Percentiles rank a stretch among this genome's conserved stretches.
phyloP scores from a whole-genome alignment of 2,113 vertebrate genomes.

The Toxostoma redivivum region DNA sequence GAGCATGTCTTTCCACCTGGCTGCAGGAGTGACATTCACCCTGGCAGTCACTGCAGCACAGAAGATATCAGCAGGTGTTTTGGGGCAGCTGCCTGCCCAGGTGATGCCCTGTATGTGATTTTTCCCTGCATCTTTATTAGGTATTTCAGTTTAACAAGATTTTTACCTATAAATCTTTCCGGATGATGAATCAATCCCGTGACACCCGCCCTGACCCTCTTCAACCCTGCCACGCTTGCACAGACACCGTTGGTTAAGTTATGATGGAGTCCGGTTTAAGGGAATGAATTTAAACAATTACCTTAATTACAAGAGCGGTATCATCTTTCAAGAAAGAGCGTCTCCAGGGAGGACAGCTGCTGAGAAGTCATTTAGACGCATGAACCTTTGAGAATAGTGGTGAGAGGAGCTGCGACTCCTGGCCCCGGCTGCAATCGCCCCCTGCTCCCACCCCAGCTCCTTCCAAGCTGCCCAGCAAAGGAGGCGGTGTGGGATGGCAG shows the following conservation, averaged over 20 bases:
- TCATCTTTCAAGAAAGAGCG: conserved; percentile 11
- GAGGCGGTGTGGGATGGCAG: background rate
- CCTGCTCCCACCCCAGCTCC: fast-evolving
- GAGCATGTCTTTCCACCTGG: background rate
- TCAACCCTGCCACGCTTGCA: background rate
- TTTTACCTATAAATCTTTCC: conserved; percentile 3
- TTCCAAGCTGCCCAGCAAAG: fast-evolving
- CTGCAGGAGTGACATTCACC: background rate
- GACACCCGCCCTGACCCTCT: background rate
- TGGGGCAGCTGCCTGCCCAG: background rate
- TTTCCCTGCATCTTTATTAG: background rate
- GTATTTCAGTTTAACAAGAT: background rate
- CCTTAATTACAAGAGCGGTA: conserved; percentile 31
- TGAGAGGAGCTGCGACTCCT: background rate
- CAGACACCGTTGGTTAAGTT: background rate
- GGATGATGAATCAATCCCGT: background rate
- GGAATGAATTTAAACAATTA: conserved; percentile 51
- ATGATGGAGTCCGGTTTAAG: background rate
- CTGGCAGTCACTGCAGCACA: background rate
- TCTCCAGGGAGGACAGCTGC: conserved; percentile 39
- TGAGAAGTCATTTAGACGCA: background rate
- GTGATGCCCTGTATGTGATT: background rate
- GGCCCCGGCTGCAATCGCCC: background rate
- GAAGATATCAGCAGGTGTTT: background rate
- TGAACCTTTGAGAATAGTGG: background rate